phyloP scores from a whole-genome alignment of 2,888 invertebrate genomes.

The Synergus itoensis region DNA sequence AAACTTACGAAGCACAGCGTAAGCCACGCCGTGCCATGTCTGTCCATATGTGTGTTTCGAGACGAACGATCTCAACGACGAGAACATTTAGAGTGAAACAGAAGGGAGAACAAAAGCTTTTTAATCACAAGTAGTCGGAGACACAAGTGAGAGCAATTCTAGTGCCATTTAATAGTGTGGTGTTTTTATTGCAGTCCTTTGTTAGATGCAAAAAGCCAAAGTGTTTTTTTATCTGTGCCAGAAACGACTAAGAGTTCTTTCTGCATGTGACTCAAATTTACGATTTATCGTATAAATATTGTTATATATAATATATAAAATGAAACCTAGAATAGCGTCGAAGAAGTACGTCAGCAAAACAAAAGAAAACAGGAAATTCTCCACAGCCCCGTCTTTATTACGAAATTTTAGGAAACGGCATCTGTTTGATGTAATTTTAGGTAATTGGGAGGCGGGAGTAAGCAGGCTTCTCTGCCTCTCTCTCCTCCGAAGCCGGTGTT shows the following conservation, averaged over 20 bases:
- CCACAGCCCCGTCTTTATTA: slow-evolving; percentile 61
- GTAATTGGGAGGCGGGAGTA: slow-evolving; percentile 68
- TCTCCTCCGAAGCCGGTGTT: slow-evolving; percentile 60
- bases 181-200: slow-evolving; percentile 77
- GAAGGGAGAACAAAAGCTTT: slow-evolving; percentile 68
- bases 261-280: slow-evolving; percentile 77
- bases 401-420: slow-evolving; percentile 64
- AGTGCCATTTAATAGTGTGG: slow-evolving; percentile 81
- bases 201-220: slow-evolving; percentile 80
- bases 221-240: slow-evolving; percentile 79
- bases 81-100: slow-evolving; percentile 52
- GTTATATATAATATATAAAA: slow-evolving; percentile 80
- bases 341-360: slow-evolving; percentile 61
- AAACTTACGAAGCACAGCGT: slow-evolving; percentile 55
- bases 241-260: slow-evolving; percentile 76
- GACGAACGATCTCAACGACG: slow-evolving; percentile 60
- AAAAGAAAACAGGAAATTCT: slow-evolving; percentile 53
- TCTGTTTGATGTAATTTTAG: slow-evolving; percentile 76
- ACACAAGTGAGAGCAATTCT: slow-evolving; percentile 78
- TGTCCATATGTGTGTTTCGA: slow-evolving; percentile 66
- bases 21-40: slow-evolving; percentile 62
- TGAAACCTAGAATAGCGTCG: slow-evolving; percentile 71
- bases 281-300: slow-evolving; percentile 80
- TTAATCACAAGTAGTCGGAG: slow-evolving; percentile 73
- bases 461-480: slow-evolving; percentile 59